phyloP scores from a whole-genome alignment of 1,140 invertebrate species.

The Diorhabda carinulata region DNA sequence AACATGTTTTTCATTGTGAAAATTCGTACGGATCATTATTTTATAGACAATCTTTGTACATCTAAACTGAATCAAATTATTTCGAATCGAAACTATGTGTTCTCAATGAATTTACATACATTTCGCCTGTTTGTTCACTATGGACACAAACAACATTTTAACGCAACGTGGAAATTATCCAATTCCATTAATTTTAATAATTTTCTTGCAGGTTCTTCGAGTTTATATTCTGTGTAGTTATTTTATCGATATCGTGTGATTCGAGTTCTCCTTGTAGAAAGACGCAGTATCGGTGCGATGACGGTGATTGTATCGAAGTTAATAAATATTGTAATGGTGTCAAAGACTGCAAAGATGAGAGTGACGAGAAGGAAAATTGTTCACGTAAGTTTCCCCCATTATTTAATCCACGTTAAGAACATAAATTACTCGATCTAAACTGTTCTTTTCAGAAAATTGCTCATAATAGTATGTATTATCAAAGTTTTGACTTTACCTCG shows the following conservation, averaged over 20 bases:
- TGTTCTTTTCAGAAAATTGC: constrained; percentile 6
- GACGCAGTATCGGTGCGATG: constrained; percentile 37
- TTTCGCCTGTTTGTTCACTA: no score
- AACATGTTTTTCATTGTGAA: no score
- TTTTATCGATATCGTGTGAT: constrained; percentile 23
- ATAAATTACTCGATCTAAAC: no score
- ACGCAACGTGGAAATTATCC: no score
- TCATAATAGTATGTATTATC: neutral
- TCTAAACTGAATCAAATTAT: neutral
- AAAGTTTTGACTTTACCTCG: no score
- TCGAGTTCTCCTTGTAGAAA: constrained; percentile 24
- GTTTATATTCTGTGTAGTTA: constrained; percentile 12
- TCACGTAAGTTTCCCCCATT: constrained; percentile 61
- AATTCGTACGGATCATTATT: no score
- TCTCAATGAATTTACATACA: neutral
- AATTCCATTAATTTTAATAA: neutral
- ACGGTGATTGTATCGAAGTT: constrained; percentile 65
- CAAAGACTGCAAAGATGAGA: constrained; percentile 73
- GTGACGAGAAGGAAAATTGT: constrained; percentile 72
- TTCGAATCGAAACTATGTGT: neutral
- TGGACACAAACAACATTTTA: no score
- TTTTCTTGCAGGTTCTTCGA: constrained; percentile 26
- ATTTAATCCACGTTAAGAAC: neutral
- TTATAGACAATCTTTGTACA: no score
- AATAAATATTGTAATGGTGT: constrained; percentile 76